Evolutionary conservation across 2,797 vertebrate genomes (phyloP), one percentile per base, ranked within the genome.

Genomic region (Xenentodon cancila): DNA sequence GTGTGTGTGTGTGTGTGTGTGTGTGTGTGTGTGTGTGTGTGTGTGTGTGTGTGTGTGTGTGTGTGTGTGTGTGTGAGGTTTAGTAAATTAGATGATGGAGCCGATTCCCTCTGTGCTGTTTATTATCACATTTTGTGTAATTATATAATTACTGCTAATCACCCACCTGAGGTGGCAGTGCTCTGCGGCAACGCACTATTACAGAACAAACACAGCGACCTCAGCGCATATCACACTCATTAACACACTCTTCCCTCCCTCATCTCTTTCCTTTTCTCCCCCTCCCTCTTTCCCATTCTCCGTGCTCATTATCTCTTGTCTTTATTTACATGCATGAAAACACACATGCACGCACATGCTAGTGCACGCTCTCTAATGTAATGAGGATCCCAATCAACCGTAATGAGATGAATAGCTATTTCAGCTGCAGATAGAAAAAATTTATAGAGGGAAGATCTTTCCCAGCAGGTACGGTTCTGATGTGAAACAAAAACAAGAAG

Each of bases 131-230:
- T 93, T 92, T 92, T 84, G 89, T 93, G 91, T 94, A 94, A 94
- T 94, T 94, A 93, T 91, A 91, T 91, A 92, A 93, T 93, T 93
- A 94, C 89, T 81, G 90, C 91, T 93, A 93, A 94, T 93, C 92
- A 92, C 92, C 93, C 93, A 93, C 93, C 93, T 93, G 91, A 93
- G 92, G 91, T 92, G 92, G 89, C 87, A 80, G 85, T 77, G 85
- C 87, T 88, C 82, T 87, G 87, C 85, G 67, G 88, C 85, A 88
- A 82, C 86, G 82, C 88, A 87, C 84, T 90, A 89, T 92, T 92
- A 91, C 86, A 85, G 88, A 92, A 92, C 89, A 92, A 93, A 93
- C 89, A 91, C 83, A 85, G 86, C 86, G 81, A 85, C 83, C 87
- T 90, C 90, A 84, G 88, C 87, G 87, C 87, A 90, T 89, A 85